Conservation (phyloP, 2,888 invertebrate species). For the Caenorhabditis macrosperma region DNA sequence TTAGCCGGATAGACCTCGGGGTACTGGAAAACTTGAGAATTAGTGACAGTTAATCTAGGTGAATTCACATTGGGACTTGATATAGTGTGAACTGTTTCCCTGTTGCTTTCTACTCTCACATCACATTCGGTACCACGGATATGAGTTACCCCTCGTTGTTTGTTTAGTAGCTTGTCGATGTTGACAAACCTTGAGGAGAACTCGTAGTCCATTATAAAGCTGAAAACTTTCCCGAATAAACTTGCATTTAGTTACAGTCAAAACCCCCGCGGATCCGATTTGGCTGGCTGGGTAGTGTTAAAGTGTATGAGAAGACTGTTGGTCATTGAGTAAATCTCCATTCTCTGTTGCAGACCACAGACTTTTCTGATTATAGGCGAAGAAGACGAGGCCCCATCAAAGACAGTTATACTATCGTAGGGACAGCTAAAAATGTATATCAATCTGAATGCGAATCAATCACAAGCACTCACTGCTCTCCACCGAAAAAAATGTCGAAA, state of each 20-base stretch:
- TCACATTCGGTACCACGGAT: constrained; percentile 88
- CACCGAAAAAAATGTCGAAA: constrained; percentile 98
- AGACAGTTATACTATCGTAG: constrained; percentile 96
- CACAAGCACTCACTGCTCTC: constrained; percentile 84
- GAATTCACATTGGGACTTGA: constrained; percentile 80
- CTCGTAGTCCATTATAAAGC: constrained; percentile 90
- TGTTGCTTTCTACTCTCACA: constrained; percentile 79
- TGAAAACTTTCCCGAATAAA: constrained; percentile 15
- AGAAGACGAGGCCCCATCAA: constrained; percentile 92
- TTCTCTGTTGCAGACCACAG: constrained; percentile 80
- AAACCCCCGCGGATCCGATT: constrained; percentile 95
- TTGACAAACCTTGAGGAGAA: constrained; percentile 98
- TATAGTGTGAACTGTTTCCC: constrained; percentile 81
- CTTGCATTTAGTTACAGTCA: background rate
- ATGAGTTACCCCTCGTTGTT: constrained; percentile 71
- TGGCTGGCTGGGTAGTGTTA: constrained; percentile 79
- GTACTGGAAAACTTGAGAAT: constrained; percentile 71
- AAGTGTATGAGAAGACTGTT: constrained; percentile 78
- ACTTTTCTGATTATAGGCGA: constrained; percentile 84
- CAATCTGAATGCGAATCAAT: background rate
- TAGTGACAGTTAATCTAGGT: background rate
- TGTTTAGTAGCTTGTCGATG: constrained; percentile 86
- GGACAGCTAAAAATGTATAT: constrained; percentile 91
- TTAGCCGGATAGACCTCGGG: constrained; percentile 81
- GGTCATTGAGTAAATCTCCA: constrained; percentile 77